A percentile compares a stretch with the other conserved stretches of the same genome.
Conservation (phyloP, 2,888 invertebrate species). For the Platerodrilus igneus region DNA sequence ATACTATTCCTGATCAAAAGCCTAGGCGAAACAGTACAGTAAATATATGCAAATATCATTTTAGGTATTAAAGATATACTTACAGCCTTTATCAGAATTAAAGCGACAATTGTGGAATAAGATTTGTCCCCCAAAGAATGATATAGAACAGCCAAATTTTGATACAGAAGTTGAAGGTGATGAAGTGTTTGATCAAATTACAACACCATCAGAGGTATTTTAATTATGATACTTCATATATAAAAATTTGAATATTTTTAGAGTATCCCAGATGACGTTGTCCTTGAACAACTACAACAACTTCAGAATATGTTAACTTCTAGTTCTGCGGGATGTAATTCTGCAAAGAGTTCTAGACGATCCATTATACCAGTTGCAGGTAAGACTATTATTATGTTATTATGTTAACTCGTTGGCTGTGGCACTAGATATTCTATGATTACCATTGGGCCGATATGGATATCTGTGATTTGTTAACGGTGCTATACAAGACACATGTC, state of each 20-base stretch:
- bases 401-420: no score
- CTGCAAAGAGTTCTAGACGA: slow-evolving; percentile 38
- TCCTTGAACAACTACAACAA: slow-evolving; percentile 51
- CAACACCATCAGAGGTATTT: neutral
- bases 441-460: no score
- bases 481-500: no score
- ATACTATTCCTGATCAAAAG: slow-evolving; percentile 48
- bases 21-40: slow-evolving; percentile 45
- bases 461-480: no score
- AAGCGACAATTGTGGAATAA: slow-evolving; percentile 49
- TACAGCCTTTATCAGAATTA: slow-evolving; percentile 55
- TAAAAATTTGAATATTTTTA: slow-evolving; percentile 6
- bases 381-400: no score
- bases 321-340: slow-evolving; percentile 40
- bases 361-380: slow-evolving; percentile 38
- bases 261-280: slow-evolving; percentile 23
- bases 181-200: neutral
- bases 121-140: slow-evolving; percentile 31
- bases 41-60: slow-evolving; percentile 24
- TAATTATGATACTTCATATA: neutral
- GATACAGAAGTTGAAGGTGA: slow-evolving; percentile 7
- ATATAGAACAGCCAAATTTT: slow-evolving; percentile 13
- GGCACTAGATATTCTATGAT: no score
- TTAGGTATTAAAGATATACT: slow-evolving; percentile 3
- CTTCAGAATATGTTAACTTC: slow-evolving; percentile 51